Evolutionary conservation across 2,888 invertebrate genomes (phyloP), one percentile per base, ranked within the genome.

Genomic region (Agrochola lota): DNA sequence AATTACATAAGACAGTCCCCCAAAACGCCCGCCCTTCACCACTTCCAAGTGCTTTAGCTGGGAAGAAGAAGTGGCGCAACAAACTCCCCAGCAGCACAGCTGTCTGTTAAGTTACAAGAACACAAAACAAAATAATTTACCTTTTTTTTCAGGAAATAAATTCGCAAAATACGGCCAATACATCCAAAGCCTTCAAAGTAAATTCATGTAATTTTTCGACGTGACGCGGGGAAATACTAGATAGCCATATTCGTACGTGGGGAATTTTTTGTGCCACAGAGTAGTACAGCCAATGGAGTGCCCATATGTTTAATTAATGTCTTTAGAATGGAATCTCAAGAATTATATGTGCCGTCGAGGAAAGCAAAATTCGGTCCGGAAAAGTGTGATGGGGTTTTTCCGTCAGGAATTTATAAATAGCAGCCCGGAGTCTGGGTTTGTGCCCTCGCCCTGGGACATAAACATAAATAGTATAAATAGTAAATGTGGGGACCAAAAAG

Each of bases 151-250:
- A 11, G n/a, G 9, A 68, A 68, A 78, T 35, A 23, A 69, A 40
- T 40, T 55, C 35, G 26, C 35, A 7, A 23, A 77, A 74, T 1
- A 26, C 46, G 46, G 35, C 26, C 35, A 11, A 64, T 55, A 62
- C 17, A 20, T 49, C 1, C 23, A 4, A 49, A 1, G 35, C 49
- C 49, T 74, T 15, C 43, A 57, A 43, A 82, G 78, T 63, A 87
- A 90, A 91, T 88, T 85, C 73, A 55, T 77, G 86, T 87, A 85
- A 91, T 92, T 91, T 91, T 91, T 92, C 92, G 90, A 83, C 84
- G 81, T 73, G 72, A 87, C 30, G 79, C 76, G 83, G 84, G 73
- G 84, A 88, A 84, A 88, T 90, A 90, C 86, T 86, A 85, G 87
- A 88, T 88, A 83, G 85, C 85, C 78, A 84, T 83, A 81, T 86